These are phyloP conservation scores for Protonemura montana DNA, from an alignment of 2,888 invertebrate species.

Conservation along the genomic window DNA sequence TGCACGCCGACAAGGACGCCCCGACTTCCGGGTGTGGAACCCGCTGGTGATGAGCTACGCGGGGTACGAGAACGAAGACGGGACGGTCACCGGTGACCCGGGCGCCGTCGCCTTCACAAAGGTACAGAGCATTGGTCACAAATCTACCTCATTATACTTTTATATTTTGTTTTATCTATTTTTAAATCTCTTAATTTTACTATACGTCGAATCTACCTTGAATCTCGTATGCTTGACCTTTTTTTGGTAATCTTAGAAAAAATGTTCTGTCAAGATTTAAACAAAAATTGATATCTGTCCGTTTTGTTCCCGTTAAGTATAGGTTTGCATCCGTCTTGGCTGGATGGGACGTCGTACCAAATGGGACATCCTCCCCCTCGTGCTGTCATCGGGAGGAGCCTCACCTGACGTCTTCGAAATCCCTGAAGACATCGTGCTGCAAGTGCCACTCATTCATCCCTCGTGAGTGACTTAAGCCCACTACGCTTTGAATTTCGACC, in stretches of 20 bases:
- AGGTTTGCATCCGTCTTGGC: slow-evolving; percentile 88
- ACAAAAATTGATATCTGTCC: too few species aligned
- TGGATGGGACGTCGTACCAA: slow-evolving; percentile 83
- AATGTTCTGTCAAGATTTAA: too few species aligned
- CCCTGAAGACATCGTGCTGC: slow-evolving; percentile 85
- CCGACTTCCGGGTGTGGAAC: slow-evolving; percentile 95
- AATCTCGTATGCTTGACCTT: too few species aligned
- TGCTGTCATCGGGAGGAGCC: slow-evolving; percentile 91
- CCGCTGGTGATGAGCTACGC: slow-evolving; percentile 89
- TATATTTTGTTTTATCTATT: too few species aligned
- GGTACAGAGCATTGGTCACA: slow-evolving; percentile 64
- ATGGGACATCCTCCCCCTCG: slow-evolving; percentile 89
- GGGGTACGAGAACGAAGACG: slow-evolving; percentile 86
- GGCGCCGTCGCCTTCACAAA: slow-evolving; percentile 90
- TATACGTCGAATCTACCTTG: too few species aligned
- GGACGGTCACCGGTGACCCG: slow-evolving; percentile 86
- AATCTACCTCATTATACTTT: too few species aligned
- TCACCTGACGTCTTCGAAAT: slow-evolving; percentile 96
- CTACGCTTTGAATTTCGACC: too few species aligned
- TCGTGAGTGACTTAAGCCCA: slow-evolving; percentile 69
- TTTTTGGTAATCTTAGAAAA: too few species aligned
- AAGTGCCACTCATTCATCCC: slow-evolving; percentile 87
- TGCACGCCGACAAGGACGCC: slow-evolving; percentile 84
- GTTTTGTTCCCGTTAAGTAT: too few species aligned
- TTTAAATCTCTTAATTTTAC: too few species aligned